Base-by-base conservation (phyloP, 2,888 invertebrate species). In the Eutolmus rufibarbis region DNA sequence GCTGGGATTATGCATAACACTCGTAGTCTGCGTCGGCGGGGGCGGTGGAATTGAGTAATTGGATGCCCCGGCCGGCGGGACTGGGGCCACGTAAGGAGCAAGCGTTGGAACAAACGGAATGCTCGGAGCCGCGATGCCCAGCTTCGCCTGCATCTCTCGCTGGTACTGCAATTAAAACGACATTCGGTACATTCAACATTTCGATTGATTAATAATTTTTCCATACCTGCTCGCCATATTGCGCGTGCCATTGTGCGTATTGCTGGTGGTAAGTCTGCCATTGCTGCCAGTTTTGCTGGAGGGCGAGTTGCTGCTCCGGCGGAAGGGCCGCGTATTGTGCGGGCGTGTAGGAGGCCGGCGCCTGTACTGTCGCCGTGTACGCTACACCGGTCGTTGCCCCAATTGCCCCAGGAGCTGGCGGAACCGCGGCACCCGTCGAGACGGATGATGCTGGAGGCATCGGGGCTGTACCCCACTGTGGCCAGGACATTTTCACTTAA, bases 251-350 rank as follows among this genome's bases (percentile, higher is more conserved):
- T 81, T 92, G 92, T 8, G 92, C 92, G 86, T 92, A 92, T 87
- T 93, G 92, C 46, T 91, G 91, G 40, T 92, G 92, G 89, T 93
- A 88, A 1, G 91, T 91, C 88, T 92, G 92, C 92, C 92, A 93
- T 89, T 93, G 92, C 88, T 92, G 92, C 92, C 92, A 92, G 89
- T 92, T 92, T 87, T 92, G 92, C 85, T 92, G 92, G 46, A 92
- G 89, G 0, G 92, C 92, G 86, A 90, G 92, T 88, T 92, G 92
- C 86, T 92, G 92, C 46, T 92, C 92, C 0, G 92, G 90, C 5
- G 92, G 91, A 90, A 92, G 90, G 0, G 91, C 91, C 9, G 92
- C 92, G 86, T 91, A 92, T 57, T 92, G 92, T 4, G 91, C 91
- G 2, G 92, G 90, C 77, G 88, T 88, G 31, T 88, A 88, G 2